A percentile compares a stretch with the other conserved stretches of the same genome.
Evolutionary conservation across 1,140 invertebrate genomes (phyloP).

Genomic region (Neodiprion lecontei): DNA sequence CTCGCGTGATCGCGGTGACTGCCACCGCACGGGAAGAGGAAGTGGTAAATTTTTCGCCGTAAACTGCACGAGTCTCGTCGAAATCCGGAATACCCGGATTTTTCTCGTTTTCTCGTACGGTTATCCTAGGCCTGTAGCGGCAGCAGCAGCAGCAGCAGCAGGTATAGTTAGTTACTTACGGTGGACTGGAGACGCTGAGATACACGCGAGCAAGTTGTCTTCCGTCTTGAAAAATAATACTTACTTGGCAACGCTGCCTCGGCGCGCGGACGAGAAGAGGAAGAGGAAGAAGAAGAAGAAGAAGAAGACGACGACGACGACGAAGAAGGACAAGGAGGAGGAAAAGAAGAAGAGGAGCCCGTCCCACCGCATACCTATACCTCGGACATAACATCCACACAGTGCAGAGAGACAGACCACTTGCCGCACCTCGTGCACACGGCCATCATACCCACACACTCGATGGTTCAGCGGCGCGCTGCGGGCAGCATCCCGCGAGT

Average conservation of each 20-base stretch:
- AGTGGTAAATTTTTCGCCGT: too few species aligned
- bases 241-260: background rate
- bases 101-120: background rate
- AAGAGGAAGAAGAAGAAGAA: background rate
- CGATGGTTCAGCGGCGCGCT: background rate
- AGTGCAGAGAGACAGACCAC: too few species aligned
- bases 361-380: conserved; percentile 4
- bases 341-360: background rate
- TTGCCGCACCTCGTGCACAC: too few species aligned
- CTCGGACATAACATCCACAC: background rate
- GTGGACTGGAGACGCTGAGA: too few species aligned
- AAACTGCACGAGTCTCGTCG: too few species aligned
- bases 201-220: background rate
- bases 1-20: too few species aligned
- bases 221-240: conserved; percentile 5
- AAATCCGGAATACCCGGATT: too few species aligned
- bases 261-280: background rate
- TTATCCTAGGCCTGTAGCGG: background rate
- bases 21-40: too few species aligned
- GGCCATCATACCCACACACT: background rate
- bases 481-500: background rate
- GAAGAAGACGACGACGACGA: background rate
- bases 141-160: too few species aligned
- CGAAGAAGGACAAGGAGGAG: background rate
- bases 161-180: too few species aligned